Percentiles rank a stretch among this genome's conserved stretches.
Evolutionary conservation across 2,113 vertebrate species (phyloP).

Genomic region (Theropithecus gelada): DNA sequence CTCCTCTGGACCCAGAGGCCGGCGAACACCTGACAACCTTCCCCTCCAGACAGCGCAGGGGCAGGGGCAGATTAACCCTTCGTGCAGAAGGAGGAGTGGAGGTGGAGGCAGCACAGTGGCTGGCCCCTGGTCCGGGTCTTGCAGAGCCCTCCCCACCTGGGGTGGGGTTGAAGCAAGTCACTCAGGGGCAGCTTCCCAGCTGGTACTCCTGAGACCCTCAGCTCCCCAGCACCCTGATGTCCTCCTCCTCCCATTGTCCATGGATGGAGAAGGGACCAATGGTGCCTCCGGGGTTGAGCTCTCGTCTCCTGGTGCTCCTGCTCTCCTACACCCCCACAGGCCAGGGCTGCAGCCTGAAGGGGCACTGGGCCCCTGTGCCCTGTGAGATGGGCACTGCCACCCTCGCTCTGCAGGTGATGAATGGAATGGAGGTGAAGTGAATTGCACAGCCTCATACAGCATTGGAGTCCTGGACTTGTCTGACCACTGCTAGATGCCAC

Average conservation of each 20-base stretch:
- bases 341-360: background rate
- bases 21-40: too few relatives aligned
- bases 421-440: background rate
- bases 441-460: background rate
- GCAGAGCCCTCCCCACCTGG: background rate
- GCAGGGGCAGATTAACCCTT: background rate
- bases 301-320: background rate
- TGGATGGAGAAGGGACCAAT: too few relatives aligned
- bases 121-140: background rate
- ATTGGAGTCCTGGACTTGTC: too few relatives aligned
- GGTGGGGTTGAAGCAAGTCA: background rate
- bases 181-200: background rate
- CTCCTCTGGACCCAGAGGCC: background rate
- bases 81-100: background rate
- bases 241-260: background rate
- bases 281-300: background rate
- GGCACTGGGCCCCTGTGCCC: background rate
- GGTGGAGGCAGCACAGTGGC: background rate
- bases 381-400: background rate
- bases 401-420: background rate
- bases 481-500: accelerated
- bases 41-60: too few relatives aligned
- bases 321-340: too few relatives aligned
- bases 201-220: background rate
- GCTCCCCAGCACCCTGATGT: background rate